These are phyloP conservation scores for Oryzias dopingdopingensis DNA, from an alignment of 2,797 vertebrate species.

Conservation along the genomic window DNA sequence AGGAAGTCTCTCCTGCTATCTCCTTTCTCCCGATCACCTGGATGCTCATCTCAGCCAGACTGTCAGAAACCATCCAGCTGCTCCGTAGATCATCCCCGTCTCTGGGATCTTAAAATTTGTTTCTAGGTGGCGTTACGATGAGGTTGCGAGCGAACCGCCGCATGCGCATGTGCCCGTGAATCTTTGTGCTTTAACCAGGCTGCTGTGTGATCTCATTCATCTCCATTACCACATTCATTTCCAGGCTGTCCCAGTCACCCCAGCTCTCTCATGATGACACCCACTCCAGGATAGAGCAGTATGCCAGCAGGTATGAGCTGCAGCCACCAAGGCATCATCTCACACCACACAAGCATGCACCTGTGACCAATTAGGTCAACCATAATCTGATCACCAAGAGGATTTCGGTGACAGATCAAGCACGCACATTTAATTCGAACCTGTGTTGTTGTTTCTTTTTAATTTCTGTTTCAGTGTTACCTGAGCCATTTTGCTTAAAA, in stretches of 20 bases:
- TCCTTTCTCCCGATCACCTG: slow-evolving; percentile 39
- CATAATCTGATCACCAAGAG: background rate
- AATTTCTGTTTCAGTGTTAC: background rate
- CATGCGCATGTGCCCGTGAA: slow-evolving; percentile 28
- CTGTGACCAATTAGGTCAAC: background rate
- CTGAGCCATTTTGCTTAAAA: background rate
- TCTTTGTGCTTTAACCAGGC: slow-evolving; percentile 43
- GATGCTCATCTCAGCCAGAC: slow-evolving; percentile 40
- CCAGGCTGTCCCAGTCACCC: slow-evolving; percentile 89
- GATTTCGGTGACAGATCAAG: slow-evolving; percentile 1
- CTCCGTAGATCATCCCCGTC: slow-evolving; percentile 55
- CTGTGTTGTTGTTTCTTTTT: background rate
- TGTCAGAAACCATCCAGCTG: slow-evolving; percentile 42
- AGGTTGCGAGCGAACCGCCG: slow-evolving; percentile 9
- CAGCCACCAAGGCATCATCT: slow-evolving; percentile 29
- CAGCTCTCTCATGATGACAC: slow-evolving; percentile 96
- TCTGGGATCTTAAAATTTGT: slow-evolving; percentile 55
- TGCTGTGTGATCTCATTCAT: slow-evolving; percentile 62
- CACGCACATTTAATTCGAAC: background rate
- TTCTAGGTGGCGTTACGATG: slow-evolving; percentile 55
- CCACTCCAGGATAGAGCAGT: slow-evolving; percentile 97
- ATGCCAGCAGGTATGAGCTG: slow-evolving; percentile 87
- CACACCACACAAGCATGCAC: slow-evolving; percentile 3
- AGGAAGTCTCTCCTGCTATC: slow-evolving; percentile 18
- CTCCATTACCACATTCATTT: slow-evolving; percentile 67